Percentiles rank a stretch among this genome's conserved stretches.
Conservation (phyloP, 2,797 vertebrate species). For the Poeciliopsis paucimaculata region DNA sequence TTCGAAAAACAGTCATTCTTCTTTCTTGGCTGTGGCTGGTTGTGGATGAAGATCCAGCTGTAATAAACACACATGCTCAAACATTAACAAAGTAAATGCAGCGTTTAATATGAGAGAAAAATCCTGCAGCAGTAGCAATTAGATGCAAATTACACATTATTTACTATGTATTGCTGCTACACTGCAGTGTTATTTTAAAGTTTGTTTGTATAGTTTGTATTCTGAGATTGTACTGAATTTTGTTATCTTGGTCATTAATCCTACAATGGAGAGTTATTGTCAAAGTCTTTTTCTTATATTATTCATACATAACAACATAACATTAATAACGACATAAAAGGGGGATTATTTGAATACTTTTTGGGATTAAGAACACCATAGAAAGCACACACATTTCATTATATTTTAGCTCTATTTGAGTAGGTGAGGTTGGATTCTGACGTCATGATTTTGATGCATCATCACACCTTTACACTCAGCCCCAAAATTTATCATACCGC, state of each 20-base stretch:
- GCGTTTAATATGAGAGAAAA: not conserved
- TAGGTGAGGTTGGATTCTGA: not conserved
- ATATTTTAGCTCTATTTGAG: not conserved
- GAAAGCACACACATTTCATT: not conserved
- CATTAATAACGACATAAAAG: not conserved
- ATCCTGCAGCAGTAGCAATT: not conserved
- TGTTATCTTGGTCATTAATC: not conserved
- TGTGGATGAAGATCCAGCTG: constrained; percentile 62
- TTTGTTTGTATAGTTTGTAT: not conserved
- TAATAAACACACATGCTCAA: constrained; percentile 27
- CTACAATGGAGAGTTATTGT: not conserved
- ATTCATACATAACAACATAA: too few relatives aligned
- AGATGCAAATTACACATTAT: not conserved
- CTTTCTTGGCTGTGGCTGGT: constrained; percentile 37
- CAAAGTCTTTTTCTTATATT: too few relatives aligned
- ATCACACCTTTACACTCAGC: not conserved
- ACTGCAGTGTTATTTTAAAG: not conserved
- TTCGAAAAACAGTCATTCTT: constrained; percentile 87
- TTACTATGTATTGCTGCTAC: not conserved
- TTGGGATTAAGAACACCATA: not conserved
- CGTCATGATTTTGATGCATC: not conserved
- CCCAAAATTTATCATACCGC: not conserved
- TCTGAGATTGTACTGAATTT: not conserved
- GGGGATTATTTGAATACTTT: not conserved
- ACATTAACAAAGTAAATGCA: not conserved